phyloP scores from a whole-genome alignment of 2,113 vertebrate species.

The Pampusana beccarii region DNA sequence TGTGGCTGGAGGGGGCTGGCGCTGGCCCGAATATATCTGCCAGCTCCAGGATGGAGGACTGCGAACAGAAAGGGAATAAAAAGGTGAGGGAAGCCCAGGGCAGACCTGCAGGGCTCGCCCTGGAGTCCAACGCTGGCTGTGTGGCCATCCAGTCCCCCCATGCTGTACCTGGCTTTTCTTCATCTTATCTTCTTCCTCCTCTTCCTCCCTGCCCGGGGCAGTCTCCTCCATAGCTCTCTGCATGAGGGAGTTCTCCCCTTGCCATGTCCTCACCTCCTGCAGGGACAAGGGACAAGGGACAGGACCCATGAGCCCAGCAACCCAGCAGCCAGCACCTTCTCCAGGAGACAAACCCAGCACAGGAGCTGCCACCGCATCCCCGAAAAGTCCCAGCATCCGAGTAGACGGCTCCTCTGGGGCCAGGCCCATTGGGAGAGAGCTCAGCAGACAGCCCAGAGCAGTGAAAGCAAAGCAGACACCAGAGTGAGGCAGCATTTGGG shows the following conservation, averaged over 20 bases:
- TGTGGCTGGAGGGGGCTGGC: conserved; percentile 72
- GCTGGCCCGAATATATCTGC: conserved; percentile 88
- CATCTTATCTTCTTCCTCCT: conserved; percentile 79
- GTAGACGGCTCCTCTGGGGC: not conserved
- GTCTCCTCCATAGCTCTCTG: conserved; percentile 81
- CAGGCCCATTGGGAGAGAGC: not conserved
- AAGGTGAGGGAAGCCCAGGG: not conserved
- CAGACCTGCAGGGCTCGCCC: not conserved
- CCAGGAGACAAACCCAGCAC: not conserved
- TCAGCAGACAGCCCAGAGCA: conserved; percentile 29
- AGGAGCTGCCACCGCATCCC: conserved; percentile 31
- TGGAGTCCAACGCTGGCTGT: not conserved
- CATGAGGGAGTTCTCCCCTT: conserved; percentile 83
- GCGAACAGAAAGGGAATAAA: conserved; percentile 45
- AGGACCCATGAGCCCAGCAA: not conserved
- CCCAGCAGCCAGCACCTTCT: not conserved
- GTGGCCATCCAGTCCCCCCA: not conserved
- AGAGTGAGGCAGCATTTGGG: not conserved
- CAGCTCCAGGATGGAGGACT: conserved; percentile 93
- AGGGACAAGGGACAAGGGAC: conserved; percentile 25
- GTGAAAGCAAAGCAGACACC: not conserved
- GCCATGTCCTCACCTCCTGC: conserved; percentile 88
- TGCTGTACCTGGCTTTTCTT: conserved; percentile 78
- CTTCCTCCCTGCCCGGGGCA: conserved; percentile 75
- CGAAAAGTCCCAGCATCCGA: not conserved